Base-by-base conservation (phyloP, 2,797 vertebrate genomes). In the Acrossocheilus fasciatus region DNA sequence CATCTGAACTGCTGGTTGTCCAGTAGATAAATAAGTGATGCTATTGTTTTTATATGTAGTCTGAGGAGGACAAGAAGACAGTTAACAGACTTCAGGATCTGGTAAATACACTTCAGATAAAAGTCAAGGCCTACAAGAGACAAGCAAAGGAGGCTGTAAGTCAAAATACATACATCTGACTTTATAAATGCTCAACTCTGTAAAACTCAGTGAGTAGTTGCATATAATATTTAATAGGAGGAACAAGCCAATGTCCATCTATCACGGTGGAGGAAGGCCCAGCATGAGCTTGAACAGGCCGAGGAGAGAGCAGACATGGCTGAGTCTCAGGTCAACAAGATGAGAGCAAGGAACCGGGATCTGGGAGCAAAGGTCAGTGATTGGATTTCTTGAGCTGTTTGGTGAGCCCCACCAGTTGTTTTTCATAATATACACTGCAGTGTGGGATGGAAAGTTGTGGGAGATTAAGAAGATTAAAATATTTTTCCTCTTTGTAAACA, bases 111-210 rank as follows among this genome's bases (percentile, higher is more conserved):
- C 93, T 96, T 15, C 96, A 98, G 93, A 91, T 93, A 77, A 97
- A 97, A 82, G 96, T 97, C 84, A 97, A 96, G 90, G 92, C 94
- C 64, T 97, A 97, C 93, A 97, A 96, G 92, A 94, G 93, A 64
- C 95, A 96, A 83, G 94, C 95, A 0, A 95, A 97, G 82, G 96
- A 97, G 87, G 92, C 96, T 26, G 97, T 97, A 91, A 96, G 96
- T 96, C 50, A 62, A 43, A 62, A 34, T 80, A 17, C 20, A 68
- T 30, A 52, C 2, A 76, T 0, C 3, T 66, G 54, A 41, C 79
- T 18, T 66, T 54, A 81, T 39, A 80, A 15, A 1, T 1, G 9
- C 77, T 78, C 18, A 50, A n/a, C 15, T 4, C 10, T 17, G 14
- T 8, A 77, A 7, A 36, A 15, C 17, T 9, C 73, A 64, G n/a